Percentiles rank a stretch among this genome's conserved stretches.
phyloP scores from a whole-genome alignment of 2,797 vertebrate genomes.

The Moxostoma hubbsi region DNA sequence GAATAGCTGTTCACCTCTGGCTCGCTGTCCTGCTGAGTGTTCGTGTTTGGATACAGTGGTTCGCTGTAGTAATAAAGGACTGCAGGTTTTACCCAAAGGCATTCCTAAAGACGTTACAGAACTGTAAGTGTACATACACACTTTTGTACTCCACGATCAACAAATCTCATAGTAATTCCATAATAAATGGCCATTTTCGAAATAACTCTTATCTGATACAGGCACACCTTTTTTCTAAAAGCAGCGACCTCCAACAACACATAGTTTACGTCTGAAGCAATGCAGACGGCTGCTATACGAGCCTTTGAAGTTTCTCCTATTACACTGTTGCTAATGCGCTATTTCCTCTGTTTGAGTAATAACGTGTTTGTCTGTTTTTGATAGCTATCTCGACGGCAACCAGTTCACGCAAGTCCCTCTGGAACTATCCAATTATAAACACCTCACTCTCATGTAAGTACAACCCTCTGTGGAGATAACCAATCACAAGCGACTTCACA shows the following conservation, averaged over 20 bases:
- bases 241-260: conserved; percentile 14
- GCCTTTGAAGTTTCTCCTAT: conserved; percentile 63
- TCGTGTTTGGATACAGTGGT: conserved; percentile 98
- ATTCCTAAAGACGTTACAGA: conserved; percentile 96
- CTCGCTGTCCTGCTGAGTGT: conserved; percentile 92
- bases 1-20: conserved; percentile 91
- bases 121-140: conserved; percentile 82
- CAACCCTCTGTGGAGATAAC: conserved; percentile 15
- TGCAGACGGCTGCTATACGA: conserved; percentile 3
- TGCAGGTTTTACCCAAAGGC: conserved; percentile 89
- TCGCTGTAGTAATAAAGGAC: conserved; percentile 96
- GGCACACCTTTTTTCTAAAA: conserved; percentile 28
- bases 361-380: conserved; percentile 56
- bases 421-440: conserved; percentile 95
- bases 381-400: conserved; percentile 96
- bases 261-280: conserved; percentile 38
- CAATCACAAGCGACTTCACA: conserved; percentile 31
- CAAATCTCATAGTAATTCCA: background rate
- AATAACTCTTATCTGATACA: conserved; percentile 23
- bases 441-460: conserved; percentile 97
- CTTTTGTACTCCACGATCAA: conserved; percentile 9
- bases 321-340: conserved; percentile 70
- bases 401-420: conserved; percentile 94
- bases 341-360: conserved; percentile 72
- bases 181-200: conserved; percentile 28